Conservation (phyloP, 1,140 invertebrate species). For the Drosophila sucinea region DNA sequence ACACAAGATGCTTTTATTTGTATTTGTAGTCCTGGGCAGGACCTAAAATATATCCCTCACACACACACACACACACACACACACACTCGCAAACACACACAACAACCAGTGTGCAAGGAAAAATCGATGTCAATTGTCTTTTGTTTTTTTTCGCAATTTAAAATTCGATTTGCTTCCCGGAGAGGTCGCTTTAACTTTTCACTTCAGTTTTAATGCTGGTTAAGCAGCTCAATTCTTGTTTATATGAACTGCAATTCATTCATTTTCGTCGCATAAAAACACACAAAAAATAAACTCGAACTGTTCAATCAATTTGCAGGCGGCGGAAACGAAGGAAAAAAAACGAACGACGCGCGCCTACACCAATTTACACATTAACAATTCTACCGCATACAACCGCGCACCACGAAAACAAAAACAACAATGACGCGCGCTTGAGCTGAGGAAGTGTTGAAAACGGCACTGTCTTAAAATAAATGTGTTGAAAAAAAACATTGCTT, state of each 20-base stretch:
- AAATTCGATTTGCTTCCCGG: neutral
- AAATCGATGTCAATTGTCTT: constrained; percentile 46
- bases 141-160: constrained; percentile 1
- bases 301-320: neutral
- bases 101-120: constrained; percentile 29
- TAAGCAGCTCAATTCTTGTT: neutral
- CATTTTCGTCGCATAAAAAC: neutral
- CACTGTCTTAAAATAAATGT: no score
- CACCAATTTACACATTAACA: neutral
- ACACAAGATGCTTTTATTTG: constrained; percentile 34
- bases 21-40: constrained; percentile 48
- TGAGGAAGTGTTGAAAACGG: no score
- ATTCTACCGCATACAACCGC: no score
- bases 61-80: constrained; percentile 21
- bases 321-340: constrained; percentile 5
- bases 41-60: constrained; percentile 13
- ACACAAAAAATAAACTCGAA: constrained; percentile 1
- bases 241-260: constrained; percentile 2
- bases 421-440: no score
- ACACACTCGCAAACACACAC: constrained; percentile 11
- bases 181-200: constrained; percentile 3
- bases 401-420: no score
- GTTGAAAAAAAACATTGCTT: no score
- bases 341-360: constrained; percentile 2
- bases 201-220: constrained; percentile 1